These are phyloP conservation scores for Chalcis sispes DNA, from an alignment of 2,888 invertebrate species.

Conservation along the genomic window DNA sequence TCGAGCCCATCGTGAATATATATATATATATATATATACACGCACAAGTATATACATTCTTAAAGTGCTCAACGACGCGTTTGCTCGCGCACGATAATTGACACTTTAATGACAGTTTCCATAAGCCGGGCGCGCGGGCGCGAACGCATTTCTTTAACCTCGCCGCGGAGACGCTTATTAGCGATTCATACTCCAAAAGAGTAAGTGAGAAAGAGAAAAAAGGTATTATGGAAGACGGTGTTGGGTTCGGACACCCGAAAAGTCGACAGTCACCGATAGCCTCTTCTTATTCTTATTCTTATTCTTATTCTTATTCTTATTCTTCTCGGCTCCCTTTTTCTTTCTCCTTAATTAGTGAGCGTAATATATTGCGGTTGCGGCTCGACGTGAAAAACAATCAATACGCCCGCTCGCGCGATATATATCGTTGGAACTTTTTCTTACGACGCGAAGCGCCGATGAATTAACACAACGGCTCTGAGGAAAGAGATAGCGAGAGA, in stretches of 20 bases:
- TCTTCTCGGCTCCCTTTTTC: conserved; percentile 3
- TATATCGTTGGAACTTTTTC: not conserved
- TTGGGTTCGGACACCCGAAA: conserved; percentile 29
- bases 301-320: too few species aligned
- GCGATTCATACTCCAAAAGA: conserved; percentile 34
- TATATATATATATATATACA: too few species aligned
- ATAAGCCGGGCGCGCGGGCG: not conserved
- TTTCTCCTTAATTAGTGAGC: conserved; percentile 41
- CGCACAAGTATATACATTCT: too few species aligned
- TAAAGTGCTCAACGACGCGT: conserved; percentile 29
- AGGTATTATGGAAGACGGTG: not conserved
- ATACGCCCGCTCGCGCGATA: too few species aligned
- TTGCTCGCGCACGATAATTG: conserved; percentile 62
- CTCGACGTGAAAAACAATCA: conserved; percentile 49
- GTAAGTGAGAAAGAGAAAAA: not conserved
- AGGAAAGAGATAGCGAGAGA: too few species aligned
- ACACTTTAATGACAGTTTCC: conserved; percentile 69
- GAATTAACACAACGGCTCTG: conserved; percentile 29
- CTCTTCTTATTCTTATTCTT: too few species aligned
- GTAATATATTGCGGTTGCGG: conserved; percentile 1
- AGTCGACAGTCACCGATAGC: conserved; percentile 43
- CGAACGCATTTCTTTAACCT: not conserved
- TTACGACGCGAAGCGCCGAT: not conserved
- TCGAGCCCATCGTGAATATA: too few species aligned
- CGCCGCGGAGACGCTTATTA: conserved; percentile 52